These are phyloP conservation scores for Erythrocercus mccallii DNA, from an alignment of 2,113 vertebrate genomes.

Conservation along the genomic window DNA sequence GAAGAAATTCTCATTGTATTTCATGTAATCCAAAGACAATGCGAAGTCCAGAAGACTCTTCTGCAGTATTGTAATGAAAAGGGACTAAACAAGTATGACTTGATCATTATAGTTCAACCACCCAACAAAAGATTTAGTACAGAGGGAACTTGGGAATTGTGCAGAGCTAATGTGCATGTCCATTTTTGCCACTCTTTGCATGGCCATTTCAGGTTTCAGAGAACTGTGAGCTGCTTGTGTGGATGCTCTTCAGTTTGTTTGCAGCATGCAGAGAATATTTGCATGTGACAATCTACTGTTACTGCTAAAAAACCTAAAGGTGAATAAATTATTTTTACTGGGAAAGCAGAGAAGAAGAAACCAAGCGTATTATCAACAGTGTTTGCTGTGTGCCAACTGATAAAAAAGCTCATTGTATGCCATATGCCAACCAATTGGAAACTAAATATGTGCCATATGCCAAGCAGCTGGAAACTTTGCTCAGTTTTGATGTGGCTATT, in stretches of 20 bases:
- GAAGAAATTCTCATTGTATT: neutral
- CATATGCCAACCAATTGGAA: neutral
- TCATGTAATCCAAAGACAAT: neutral
- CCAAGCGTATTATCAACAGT: neutral
- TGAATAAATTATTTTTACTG: neutral
- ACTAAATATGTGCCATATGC: slow-evolving; percentile 41
- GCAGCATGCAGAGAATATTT: slow-evolving; percentile 3
- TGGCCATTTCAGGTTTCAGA: neutral
- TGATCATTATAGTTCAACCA: neutral
- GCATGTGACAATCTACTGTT: neutral
- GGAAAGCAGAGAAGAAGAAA: neutral
- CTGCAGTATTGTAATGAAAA: neutral
- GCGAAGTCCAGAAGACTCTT: neutral
- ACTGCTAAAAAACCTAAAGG: neutral
- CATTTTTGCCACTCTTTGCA: slow-evolving; percentile 40
- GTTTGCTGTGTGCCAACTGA: neutral
- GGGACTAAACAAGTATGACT: neutral
- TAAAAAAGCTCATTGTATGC: neutral
- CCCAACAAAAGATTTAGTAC: neutral
- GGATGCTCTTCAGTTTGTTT: slow-evolving; percentile 22
- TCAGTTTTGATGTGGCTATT: slow-evolving; percentile 67
- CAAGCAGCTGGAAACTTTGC: slow-evolving; percentile 37
- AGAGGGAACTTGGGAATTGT: neutral
- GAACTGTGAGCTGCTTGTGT: slow-evolving; percentile 5
- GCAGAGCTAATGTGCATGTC: slow-evolving; percentile 35